Base-by-base conservation (phyloP, 1,140 invertebrate genomes). In the Semibalanus balanoides region DNA sequence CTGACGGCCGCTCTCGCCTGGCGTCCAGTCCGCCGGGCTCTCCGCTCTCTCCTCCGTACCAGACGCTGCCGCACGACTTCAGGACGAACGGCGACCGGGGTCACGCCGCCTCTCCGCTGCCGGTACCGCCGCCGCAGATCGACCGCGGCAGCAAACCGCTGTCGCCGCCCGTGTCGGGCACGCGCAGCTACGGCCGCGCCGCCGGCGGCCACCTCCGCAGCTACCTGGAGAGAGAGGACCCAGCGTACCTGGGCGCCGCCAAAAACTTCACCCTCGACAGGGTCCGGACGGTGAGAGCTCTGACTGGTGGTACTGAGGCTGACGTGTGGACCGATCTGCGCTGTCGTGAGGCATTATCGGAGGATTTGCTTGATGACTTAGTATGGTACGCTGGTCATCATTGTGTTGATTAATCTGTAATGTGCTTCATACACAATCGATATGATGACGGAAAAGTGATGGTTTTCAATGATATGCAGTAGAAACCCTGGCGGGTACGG, bases 61-160 rank as follows among this genome's bases (percentile, higher is more conserved):
- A 64, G 51, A 64, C 51, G 9, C 51, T 64, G 22, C 51, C 51
- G 51, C 51, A 64, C 51, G 51, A 64, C 51, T 64, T 64, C 51
- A 14, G 51, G 14, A 64, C 70, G 22, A 30, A 31, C 30, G 71
- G 74, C 75, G 77, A 76, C 64, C 70, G 74, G 75, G 69, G 75
- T 75, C 79, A 83, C 83, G 40, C n/a, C n/a, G 88, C 89, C 3
- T 92, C 92, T 5, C 92, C 94, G 85, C 83, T n/a, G n/a, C n/a
- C n/a, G n/a, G n/a, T n/a, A n/a, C n/a, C 94, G 76, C 93, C 94
- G 0, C 94, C 93, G 25, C 86, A 92, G 71, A 88, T 94, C 27
- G 92, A 94, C 83, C 86, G 92, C 71, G 89, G 88, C 74, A 89
- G 86, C 5, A 93, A 93, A 82, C 92, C 92, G 3, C 83, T 64